A percentile compares a stretch with the other conserved stretches of the same genome.
Evolutionary conservation across 1,140 invertebrate species (phyloP).

Genomic region (Paramacrobiotus metropolitanus): DNA sequence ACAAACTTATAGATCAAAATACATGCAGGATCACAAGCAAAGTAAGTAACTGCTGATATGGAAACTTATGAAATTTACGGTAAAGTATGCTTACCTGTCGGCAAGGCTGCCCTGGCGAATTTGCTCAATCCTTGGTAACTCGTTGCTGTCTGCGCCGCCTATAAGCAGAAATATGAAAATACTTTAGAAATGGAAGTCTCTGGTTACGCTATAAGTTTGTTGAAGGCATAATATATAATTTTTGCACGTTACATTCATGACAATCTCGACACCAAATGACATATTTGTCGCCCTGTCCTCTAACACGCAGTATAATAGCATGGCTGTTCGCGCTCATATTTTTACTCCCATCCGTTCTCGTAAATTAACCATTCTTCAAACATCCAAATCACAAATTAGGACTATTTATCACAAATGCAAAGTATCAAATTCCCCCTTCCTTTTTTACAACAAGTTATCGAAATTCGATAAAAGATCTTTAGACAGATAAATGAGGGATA

Average conservation of each 20-base stretch:
- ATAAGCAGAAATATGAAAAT: too few species aligned
- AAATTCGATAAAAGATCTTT: too few species aligned
- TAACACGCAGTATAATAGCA: neutral
- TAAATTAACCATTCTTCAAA: too few species aligned
- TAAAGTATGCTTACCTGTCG: slow-evolving; percentile 24
- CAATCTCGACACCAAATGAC: neutral
- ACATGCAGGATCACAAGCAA: slow-evolving; percentile 1
- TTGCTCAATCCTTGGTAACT: slow-evolving; percentile 29
- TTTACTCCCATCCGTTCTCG: too few species aligned
- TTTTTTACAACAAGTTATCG: too few species aligned
- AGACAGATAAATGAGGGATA: too few species aligned
- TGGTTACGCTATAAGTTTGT: neutral
- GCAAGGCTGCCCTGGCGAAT: slow-evolving; percentile 34
- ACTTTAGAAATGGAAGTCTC: neutral
- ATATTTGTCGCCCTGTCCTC: neutral
- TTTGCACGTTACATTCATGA: neutral
- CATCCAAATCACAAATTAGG: too few species aligned
- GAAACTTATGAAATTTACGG: too few species aligned
- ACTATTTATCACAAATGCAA: too few species aligned
- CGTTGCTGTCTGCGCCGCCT: slow-evolving; percentile 33
- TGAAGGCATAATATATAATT: neutral
- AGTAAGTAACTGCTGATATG: slow-evolving; percentile 9
- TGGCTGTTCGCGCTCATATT: neutral
- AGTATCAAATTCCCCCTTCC: too few species aligned
- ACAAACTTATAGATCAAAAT: too few species aligned